Percentiles rank a stretch among this genome's conserved stretches.
Conservation (phyloP, 2,113 vertebrate species). For the Hemiscyllium ocellatum region DNA sequence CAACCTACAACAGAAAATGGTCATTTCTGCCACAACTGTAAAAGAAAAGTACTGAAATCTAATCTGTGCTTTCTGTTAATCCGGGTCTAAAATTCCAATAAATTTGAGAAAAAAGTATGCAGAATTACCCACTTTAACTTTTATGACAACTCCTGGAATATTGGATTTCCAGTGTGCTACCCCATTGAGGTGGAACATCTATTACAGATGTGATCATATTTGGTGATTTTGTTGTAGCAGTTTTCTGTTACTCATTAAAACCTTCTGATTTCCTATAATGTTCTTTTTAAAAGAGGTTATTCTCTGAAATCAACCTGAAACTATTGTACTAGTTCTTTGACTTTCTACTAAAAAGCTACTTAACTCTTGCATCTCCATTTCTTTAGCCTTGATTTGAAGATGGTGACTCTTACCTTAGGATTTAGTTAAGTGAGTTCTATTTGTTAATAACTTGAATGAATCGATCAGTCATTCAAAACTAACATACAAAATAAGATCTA, state of each 20-base stretch:
- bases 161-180: too few relatives aligned
- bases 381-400: neutral
- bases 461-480: neutral
- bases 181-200: too few relatives aligned
- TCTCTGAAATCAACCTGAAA: neutral
- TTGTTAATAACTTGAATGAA: neutral
- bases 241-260: neutral
- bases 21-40: neutral
- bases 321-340: neutral
- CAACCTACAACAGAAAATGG: neutral
- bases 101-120: too few relatives aligned
- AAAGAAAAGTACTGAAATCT: too few relatives aligned
- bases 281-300: neutral
- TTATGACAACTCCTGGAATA: too few relatives aligned
- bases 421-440: neutral
- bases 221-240: neutral
- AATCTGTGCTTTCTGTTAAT: too few relatives aligned
- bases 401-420: neutral
- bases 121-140: too few relatives aligned
- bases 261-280: neutral
- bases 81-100: too few relatives aligned
- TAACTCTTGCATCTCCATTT: neutral
- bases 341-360: neutral
- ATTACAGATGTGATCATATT: too few relatives aligned
- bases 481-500: neutral